These are phyloP conservation scores for Cyphomyrmex costatus DNA, from an alignment of 1,140 invertebrate genomes.

Conservation along the genomic window DNA sequence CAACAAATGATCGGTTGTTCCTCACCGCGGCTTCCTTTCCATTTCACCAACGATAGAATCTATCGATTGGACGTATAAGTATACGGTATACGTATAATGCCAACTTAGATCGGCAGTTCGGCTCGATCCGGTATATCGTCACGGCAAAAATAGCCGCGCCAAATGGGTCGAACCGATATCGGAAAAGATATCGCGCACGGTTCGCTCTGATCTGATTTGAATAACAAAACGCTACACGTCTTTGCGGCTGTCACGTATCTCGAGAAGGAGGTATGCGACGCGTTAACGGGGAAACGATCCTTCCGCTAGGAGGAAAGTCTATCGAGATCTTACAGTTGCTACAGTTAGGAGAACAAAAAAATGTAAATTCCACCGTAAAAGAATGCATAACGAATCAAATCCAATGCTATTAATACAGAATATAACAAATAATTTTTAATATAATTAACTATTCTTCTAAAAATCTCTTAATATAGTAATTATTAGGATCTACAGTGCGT, in stretches of 20 bases:
- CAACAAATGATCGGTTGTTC: constrained; percentile 51
- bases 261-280: constrained; percentile 59
- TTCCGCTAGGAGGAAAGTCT: constrained; percentile 6
- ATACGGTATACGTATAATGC: constrained; percentile 55
- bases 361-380: constrained; percentile 2
- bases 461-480: not conserved
- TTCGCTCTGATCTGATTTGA: constrained; percentile 73
- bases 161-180: constrained; percentile 78
- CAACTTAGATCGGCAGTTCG: constrained; percentile 62
- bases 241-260: constrained; percentile 67
- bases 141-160: constrained; percentile 74
- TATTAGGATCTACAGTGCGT: not conserved
- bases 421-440: not conserved
- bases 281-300: constrained; percentile 22
- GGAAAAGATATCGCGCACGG: constrained; percentile 74
- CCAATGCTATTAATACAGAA: not conserved
- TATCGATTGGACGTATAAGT: constrained; percentile 69
- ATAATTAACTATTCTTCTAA: not conserved
- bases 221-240: constrained; percentile 77
- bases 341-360: not conserved
- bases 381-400: not conserved
- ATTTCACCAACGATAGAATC: constrained; percentile 71
- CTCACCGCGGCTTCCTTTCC: constrained; percentile 48
- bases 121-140: constrained; percentile 42
- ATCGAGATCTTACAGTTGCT: not conserved